Evolutionary conservation across 2,888 invertebrate species (phyloP).

Genomic region (Spilarctia lutea): DNA sequence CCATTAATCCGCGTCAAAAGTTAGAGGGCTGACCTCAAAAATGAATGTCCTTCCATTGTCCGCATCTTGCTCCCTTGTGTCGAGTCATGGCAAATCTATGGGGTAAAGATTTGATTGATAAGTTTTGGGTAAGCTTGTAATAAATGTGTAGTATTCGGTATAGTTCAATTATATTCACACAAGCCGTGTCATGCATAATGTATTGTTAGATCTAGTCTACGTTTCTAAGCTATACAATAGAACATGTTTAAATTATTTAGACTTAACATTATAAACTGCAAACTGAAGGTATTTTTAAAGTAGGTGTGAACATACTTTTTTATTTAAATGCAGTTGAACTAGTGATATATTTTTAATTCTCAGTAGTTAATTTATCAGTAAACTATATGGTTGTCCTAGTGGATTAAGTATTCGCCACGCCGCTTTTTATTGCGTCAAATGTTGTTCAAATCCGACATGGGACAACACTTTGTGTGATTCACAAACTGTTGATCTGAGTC

Average conservation of each 20-base stretch:
- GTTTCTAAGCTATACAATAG: background rate
- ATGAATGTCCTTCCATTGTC: constrained; percentile 64
- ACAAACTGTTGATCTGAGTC: too few relatives aligned
- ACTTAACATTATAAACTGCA: background rate
- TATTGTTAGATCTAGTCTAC: background rate
- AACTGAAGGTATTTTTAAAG: background rate
- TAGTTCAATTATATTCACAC: constrained; percentile 7
- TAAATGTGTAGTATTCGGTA: constrained; percentile 25
- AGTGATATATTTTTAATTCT: too few relatives aligned
- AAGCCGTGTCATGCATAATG: background rate
- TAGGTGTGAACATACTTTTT: too few relatives aligned
- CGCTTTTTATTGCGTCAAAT: too few relatives aligned
- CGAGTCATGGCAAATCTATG: constrained; percentile 57
- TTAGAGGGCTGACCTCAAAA: constrained; percentile 75
- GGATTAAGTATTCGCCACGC: too few relatives aligned
- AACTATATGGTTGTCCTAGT: too few relatives aligned
- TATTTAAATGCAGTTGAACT: too few relatives aligned
- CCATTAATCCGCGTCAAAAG: constrained; percentile 75
- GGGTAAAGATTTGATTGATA: constrained; percentile 49
- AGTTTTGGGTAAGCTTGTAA: constrained; percentile 46
- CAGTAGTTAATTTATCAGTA: too few relatives aligned
- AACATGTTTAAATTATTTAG: background rate
- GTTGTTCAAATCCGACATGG: too few relatives aligned
- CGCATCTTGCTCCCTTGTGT: constrained; percentile 47
- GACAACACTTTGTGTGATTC: too few relatives aligned